Percentiles rank a stretch among this genome's conserved stretches.
These are phyloP conservation scores for Bos javanicus DNA, from an alignment of 2,113 vertebrate genomes.

Conservation along the genomic window DNA sequence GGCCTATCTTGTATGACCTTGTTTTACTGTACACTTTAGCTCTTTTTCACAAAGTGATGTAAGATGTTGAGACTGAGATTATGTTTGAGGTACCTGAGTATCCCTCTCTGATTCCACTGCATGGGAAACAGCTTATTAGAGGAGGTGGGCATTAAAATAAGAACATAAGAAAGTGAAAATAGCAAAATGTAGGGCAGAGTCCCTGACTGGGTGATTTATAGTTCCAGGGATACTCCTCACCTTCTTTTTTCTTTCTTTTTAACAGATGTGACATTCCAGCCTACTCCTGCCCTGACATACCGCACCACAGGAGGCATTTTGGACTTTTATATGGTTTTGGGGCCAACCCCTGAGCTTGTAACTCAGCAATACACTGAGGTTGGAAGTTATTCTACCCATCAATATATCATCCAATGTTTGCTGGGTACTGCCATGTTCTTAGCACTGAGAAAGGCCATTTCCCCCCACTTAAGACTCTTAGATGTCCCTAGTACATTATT, in stretches of 20 bases:
- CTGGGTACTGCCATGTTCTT: not conserved
- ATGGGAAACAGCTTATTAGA: not conserved
- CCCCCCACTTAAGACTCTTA: not conserved
- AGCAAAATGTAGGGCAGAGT: not conserved
- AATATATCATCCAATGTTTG: not conserved
- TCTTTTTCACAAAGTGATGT: not conserved
- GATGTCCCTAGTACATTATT: not conserved
- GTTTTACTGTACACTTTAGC: not conserved
- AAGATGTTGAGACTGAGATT: not conserved
- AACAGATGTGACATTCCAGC: constrained; percentile 92
- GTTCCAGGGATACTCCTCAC: not conserved
- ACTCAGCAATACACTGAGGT: constrained; percentile 92
- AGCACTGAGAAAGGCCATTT: not conserved
- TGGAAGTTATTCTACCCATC: constrained; percentile 40
- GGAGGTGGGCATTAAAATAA: not conserved
- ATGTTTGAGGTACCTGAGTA: not conserved
- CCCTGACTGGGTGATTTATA: not conserved
- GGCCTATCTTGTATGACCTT: not conserved
- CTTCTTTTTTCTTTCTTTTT: not conserved
- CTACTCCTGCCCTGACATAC: constrained; percentile 91
- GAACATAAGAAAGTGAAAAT: not conserved
- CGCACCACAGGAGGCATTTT: constrained; percentile 92
- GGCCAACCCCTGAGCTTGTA: constrained; percentile 91
- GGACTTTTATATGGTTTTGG: constrained; percentile 94
- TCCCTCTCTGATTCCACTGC: not conserved